These are phyloP conservation scores for Neostethus bicornis DNA, from an alignment of 2,797 vertebrate genomes.

Conservation along the genomic window DNA sequence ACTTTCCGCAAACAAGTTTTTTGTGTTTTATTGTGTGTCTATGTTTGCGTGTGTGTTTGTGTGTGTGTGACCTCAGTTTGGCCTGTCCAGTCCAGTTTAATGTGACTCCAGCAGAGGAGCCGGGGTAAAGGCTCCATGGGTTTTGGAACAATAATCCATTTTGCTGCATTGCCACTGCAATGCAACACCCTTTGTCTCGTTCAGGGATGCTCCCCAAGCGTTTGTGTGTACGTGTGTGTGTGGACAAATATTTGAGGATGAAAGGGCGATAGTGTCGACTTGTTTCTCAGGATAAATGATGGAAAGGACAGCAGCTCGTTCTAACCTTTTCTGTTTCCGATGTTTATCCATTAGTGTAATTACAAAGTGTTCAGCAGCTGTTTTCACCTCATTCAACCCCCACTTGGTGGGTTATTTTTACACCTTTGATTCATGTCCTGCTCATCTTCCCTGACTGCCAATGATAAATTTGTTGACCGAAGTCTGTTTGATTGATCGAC, in stretches of 20 bases:
- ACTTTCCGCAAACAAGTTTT: background rate
- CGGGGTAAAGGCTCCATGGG: constrained; percentile 44
- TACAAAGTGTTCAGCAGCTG: constrained; percentile 2
- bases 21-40: constrained; percentile 3
- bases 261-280: constrained; percentile 38
- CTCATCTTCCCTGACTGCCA: background rate
- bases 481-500: constrained; percentile 14
- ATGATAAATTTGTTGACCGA: constrained; percentile 18
- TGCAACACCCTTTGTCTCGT: constrained; percentile 71
- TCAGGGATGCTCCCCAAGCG: constrained; percentile 30
- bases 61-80: constrained; percentile 15
- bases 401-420: background rate
- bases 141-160: constrained; percentile 63
- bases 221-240: constrained; percentile 34
- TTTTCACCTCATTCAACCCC: constrained; percentile 23
- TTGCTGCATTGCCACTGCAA: constrained; percentile 78
- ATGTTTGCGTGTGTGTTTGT: constrained; percentile 22
- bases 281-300: constrained; percentile 26
- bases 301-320: background rate
- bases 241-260: constrained; percentile 52
- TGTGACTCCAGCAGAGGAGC: constrained; percentile 41
- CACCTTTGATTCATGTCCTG: constrained; percentile 2
- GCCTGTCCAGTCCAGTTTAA: constrained; percentile 20
- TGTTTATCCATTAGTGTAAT: constrained; percentile 13
- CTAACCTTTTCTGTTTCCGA: constrained; percentile 10